A percentile compares a stretch with the other conserved stretches of the same genome.
Evolutionary conservation across 1,140 invertebrate species (phyloP).

Genomic region (Chelonus insularis): DNA sequence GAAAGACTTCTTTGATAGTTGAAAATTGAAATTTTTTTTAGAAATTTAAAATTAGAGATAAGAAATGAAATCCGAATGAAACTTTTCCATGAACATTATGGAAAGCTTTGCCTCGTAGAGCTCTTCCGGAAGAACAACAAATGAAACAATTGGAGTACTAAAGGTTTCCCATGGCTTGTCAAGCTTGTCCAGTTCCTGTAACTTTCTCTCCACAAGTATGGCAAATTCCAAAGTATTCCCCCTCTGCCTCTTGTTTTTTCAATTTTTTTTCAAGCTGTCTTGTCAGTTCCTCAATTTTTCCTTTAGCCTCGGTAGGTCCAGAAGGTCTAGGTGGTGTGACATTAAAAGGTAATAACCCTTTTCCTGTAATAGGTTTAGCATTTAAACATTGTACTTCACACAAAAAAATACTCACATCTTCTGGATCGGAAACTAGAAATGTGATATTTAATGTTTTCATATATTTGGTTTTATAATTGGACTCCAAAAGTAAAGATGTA

Average conservation of each 20-base stretch:
- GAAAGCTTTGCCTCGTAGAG: slow-evolving; percentile 93
- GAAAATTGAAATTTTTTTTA: no score
- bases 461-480: no score
- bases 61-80: no score
- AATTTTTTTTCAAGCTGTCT: slow-evolving; percentile 91
- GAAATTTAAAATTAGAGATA: no score
- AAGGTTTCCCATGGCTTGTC: slow-evolving; percentile 97
- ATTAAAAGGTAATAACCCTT: slow-evolving; percentile 83
- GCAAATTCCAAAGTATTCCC: slow-evolving; percentile 95
- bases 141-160: slow-evolving; percentile 98
- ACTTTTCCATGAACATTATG: slow-evolving; percentile 97
- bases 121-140: slow-evolving; percentile 94
- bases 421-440: no score
- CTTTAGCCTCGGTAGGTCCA: slow-evolving; percentile 86
- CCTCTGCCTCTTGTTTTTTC: slow-evolving; percentile 91
- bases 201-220: slow-evolving; percentile 95
- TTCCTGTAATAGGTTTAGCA: slow-evolving; percentile 61
- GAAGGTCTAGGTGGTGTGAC: slow-evolving; percentile 80
- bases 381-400: no score
- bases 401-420: no score
- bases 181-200: slow-evolving; percentile 91
- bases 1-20: no score
- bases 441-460: no score
- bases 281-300: slow-evolving; percentile 88
- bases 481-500: no score